Base-by-base conservation (phyloP, 2,888 invertebrate genomes). In the Galerucella nymphaeae region DNA sequence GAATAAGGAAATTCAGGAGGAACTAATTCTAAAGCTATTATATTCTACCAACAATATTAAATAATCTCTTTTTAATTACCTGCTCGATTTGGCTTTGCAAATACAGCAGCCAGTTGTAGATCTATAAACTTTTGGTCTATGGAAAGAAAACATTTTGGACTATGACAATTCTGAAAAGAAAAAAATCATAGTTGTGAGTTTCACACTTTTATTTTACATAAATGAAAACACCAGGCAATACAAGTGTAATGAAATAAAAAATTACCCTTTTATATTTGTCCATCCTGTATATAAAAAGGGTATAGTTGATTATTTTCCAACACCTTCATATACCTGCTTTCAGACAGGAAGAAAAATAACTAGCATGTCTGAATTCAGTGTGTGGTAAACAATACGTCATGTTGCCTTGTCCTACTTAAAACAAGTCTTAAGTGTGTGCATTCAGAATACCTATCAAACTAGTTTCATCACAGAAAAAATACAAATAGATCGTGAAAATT, bases 31-130 rank as follows among this genome's bases (percentile, higher is more conserved):
- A 38, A 38, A 9, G 30, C 30, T 38, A 38, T 38, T 38, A 38
- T 38, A 38, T 38, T 38, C 8, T 38, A 38, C 9, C 9, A 38
- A 38, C 18, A 58, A 59, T n/a, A 59, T 13, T 6, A 30, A 8
- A 16, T 13, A 63, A 42, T n/a, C 10, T n/a, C 11, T 50, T 42
- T 18, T 13, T 41, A 77, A 78, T 84, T 87, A 91, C 91, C 91
- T 93, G 90, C 93, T 93, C 38, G 95, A 95, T 87, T 95, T 95
- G 59, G 94, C 95, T 85, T 93, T 92, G 85, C 95, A 95, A 82
- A 95, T 95, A 86, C 95, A 95, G 86, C 95, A 95, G 65, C 95
- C 95, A 79, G 92, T 92, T 69, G 92, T 89, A 68, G 93, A 94
- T 79, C 94, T 90, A 85, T 95, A 95, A 75, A 94, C 94, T 88